Conservation (phyloP, 2,797 vertebrate genomes). For the Masticophis lateralis region DNA sequence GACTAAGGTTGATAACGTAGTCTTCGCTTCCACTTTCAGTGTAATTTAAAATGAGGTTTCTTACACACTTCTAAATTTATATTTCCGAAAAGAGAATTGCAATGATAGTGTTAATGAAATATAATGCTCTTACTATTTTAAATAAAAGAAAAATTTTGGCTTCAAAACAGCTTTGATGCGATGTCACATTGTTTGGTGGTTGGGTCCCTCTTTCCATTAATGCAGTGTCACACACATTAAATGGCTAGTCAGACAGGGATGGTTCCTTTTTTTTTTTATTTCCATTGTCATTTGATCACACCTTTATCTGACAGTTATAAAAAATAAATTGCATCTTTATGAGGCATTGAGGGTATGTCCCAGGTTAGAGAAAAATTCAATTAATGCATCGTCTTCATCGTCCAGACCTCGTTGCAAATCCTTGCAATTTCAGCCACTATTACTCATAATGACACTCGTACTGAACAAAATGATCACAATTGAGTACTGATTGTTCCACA, state of each 20-base stretch:
- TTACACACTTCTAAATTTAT: neutral
- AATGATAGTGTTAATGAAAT: neutral
- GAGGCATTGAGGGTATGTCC: neutral
- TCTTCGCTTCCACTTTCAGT: neutral
- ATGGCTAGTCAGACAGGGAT: neutral
- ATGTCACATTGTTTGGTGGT: neutral
- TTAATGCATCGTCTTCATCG: neutral
- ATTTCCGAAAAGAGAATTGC: neutral
- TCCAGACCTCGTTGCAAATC: neutral
- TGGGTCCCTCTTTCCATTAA: neutral
- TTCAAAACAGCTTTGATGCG: neutral
- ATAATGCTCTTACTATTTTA: neutral
- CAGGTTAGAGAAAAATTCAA: neutral
- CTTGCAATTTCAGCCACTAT: neutral
- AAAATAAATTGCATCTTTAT: neutral
- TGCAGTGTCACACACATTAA: neutral
- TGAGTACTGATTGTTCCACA: neutral
- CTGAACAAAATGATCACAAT: neutral
- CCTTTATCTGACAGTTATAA: neutral
- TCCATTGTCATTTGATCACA: neutral
- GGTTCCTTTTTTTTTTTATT: neutral
- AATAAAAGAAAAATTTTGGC: neutral
- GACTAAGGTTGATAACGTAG: neutral
- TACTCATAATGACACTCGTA: neutral
- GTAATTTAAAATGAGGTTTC: neutral